Evolutionary conservation across 2,888 invertebrate species (phyloP).

Genomic region (Odontocolon sp.): DNA sequence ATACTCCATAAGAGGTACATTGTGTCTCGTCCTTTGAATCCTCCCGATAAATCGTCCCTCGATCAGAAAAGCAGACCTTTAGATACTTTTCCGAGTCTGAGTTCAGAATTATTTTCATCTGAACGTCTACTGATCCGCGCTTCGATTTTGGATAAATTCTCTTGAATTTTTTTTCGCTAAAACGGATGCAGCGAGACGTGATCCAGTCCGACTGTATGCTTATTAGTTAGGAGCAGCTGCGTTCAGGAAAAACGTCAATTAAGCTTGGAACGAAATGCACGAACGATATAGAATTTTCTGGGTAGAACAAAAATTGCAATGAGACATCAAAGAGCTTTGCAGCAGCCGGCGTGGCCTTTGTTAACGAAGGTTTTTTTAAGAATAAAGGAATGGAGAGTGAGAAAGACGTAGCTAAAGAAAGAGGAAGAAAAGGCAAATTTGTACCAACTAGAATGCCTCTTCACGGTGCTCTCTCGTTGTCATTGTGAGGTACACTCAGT

Average conservation of each 20-base stretch:
- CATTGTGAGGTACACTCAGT: slow-evolving; percentile 32
- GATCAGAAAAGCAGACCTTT: too few relatives aligned
- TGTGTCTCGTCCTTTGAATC: too few relatives aligned
- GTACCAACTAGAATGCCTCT: slow-evolving; percentile 7
- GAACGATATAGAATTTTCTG: slow-evolving; percentile 13
- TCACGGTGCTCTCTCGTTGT: slow-evolving; percentile 24
- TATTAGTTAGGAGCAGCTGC: neutral
- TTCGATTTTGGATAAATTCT: too few relatives aligned
- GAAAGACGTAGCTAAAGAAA: slow-evolving; percentile 13
- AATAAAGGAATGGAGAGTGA: neutral
- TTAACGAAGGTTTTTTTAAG: slow-evolving; percentile 5
- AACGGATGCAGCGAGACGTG: slow-evolving; percentile 30
- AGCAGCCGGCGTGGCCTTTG: slow-evolving; percentile 33
- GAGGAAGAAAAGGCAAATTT: slow-evolving; percentile 30
- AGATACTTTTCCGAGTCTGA: too few relatives aligned
- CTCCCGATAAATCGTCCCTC: too few relatives aligned
- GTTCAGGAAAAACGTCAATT: slow-evolving; percentile 21
- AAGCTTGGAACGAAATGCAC: slow-evolving; percentile 10
- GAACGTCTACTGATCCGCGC: too few relatives aligned
- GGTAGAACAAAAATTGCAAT: slow-evolving; percentile 23
- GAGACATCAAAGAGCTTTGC: slow-evolving; percentile 34
- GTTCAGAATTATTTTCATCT: too few relatives aligned
- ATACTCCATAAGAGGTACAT: too few relatives aligned
- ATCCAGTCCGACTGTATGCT: neutral
- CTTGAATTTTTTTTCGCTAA: neutral